phyloP scores from a whole-genome alignment of 1,140 invertebrate species.

The Brachionus rubens region DNA sequence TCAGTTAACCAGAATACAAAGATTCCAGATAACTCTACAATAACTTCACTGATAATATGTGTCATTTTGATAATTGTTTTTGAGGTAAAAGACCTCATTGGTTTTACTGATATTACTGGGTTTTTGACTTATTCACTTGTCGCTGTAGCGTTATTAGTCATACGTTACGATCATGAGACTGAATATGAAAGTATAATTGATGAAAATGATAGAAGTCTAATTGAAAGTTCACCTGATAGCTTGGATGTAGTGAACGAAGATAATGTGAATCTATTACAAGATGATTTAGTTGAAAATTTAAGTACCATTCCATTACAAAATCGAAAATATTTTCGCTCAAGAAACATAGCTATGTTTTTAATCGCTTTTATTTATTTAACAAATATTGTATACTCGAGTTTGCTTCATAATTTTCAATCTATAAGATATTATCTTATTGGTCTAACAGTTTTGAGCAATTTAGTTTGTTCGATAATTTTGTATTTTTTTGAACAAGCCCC shows the following conservation, averaged over 20 bases:
- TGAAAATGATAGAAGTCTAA: background rate
- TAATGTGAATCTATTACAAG: background rate
- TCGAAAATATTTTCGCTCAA: background rate
- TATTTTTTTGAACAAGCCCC: background rate
- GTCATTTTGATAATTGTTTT: slow-evolving; percentile 10
- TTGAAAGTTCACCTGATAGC: slow-evolving; percentile 18
- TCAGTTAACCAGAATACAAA: background rate
- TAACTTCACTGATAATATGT: slow-evolving; percentile 14
- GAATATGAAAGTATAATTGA: background rate
- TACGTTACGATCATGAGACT: slow-evolving; percentile 7
- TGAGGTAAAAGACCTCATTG: slow-evolving; percentile 35
- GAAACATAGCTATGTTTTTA: background rate
- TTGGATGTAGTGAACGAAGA: background rate
- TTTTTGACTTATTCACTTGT: slow-evolving; percentile 34
- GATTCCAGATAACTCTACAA: slow-evolving; percentile 6
- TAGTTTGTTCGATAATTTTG: background rate
- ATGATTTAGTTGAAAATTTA: background rate
- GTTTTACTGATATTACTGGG: slow-evolving; percentile 40
- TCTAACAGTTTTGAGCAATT: slow-evolving; percentile 17
- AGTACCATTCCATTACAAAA: background rate
- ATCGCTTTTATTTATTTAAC: slow-evolving; percentile 13
- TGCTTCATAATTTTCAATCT: slow-evolving; percentile 9
- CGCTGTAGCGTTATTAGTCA: slow-evolving; percentile 2
- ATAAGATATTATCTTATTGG: background rate
- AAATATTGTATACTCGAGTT: background rate